Conservation (phyloP, 2,797 vertebrate genomes). For the Typhlichthys subterraneus region DNA sequence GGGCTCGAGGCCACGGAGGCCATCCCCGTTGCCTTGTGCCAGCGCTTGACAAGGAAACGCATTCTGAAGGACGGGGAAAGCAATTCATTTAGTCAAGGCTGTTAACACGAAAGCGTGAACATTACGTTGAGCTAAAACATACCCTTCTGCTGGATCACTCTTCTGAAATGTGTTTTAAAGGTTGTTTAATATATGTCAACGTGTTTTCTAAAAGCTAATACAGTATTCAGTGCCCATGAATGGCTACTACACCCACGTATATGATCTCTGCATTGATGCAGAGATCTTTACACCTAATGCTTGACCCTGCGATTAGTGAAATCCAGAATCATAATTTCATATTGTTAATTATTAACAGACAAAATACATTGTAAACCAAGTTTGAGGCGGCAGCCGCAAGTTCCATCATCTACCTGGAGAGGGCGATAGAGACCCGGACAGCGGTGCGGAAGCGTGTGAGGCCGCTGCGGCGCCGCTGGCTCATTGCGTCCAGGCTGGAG, state of each 20-base stretch:
- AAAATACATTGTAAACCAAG: too few species aligned
- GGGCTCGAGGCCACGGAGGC: slow-evolving; percentile 50
- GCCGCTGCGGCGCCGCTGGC: slow-evolving; percentile 77
- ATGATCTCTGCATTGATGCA: neutral
- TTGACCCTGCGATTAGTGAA: too few species aligned
- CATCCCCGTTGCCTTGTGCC: slow-evolving; percentile 87
- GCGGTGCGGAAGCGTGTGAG: slow-evolving; percentile 90
- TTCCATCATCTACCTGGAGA: slow-evolving; percentile 83
- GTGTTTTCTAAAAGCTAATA: too few species aligned
- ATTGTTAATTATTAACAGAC: too few species aligned
- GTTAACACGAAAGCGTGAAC: neutral
- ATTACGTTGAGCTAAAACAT: neutral
- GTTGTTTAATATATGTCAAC: too few species aligned
- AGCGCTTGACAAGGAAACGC: slow-evolving; percentile 93
- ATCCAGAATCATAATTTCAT: too few species aligned
- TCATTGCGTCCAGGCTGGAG: slow-evolving; percentile 76
- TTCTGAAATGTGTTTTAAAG: too few species aligned
- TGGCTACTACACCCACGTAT: neutral
- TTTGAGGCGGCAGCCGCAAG: neutral
- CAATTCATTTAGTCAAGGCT: neutral
- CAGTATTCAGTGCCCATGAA: too few species aligned
- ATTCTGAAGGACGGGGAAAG: slow-evolving; percentile 77
- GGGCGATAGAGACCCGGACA: slow-evolving; percentile 89
- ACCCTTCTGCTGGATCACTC: too few species aligned
- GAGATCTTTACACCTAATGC: too few species aligned